phyloP scores from a whole-genome alignment of 2,113 vertebrate species.

The Ondatra zibethicus region DNA sequence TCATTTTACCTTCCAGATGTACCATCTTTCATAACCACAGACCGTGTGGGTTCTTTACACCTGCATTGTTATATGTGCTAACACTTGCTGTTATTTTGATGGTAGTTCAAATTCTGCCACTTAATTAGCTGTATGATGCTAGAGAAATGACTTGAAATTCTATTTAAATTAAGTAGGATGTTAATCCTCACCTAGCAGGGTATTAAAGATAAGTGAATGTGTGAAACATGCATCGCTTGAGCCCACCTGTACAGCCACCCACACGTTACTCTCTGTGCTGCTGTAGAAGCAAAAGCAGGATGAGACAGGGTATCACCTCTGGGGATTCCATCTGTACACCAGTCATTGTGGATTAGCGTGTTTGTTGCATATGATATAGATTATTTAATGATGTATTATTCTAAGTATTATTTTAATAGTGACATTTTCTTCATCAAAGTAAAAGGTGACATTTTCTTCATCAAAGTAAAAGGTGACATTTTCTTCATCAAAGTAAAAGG shows the following conservation, averaged over 20 bases:
- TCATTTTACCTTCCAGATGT: not conserved
- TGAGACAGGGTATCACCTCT: not conserved
- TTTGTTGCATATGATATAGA: not conserved
- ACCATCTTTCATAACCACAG: not conserved
- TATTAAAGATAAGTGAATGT: not conserved
- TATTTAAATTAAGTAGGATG: not conserved
- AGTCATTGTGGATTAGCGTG: not conserved
- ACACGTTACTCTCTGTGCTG: not conserved
- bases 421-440: not conserved
- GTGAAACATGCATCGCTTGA: not conserved
- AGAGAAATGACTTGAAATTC: not conserved
- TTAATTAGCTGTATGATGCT: not conserved
- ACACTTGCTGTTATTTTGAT: not conserved
- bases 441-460: not conserved
- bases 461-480: not conserved
- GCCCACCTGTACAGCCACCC: not conserved
- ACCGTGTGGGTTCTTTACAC: not conserved
- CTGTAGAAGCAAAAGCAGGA: not conserved
- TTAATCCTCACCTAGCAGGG: not conserved
- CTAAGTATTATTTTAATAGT: too few relatives aligned
- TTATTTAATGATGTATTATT: slow-evolving; percentile 5
- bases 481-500: not conserved
- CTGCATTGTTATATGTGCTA: not conserved
- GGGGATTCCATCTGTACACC: not conserved
- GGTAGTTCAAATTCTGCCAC: not conserved